Evolutionary conservation across 2,888 invertebrate species (phyloP), one percentile per base, ranked within the genome.

Genomic region (Drosophila anceps): DNA sequence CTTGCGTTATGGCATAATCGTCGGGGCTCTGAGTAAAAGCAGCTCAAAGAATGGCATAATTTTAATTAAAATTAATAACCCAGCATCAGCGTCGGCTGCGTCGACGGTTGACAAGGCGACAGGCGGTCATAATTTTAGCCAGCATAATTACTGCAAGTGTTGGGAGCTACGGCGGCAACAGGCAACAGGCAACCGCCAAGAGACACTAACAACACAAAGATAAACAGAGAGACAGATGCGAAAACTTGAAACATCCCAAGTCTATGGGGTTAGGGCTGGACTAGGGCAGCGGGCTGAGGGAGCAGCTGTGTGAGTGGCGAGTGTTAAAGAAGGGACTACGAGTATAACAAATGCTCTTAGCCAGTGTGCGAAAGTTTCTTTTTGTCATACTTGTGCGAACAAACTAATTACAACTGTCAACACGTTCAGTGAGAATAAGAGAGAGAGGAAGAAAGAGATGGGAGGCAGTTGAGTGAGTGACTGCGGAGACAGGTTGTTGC

Each of bases 11-110:
- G 76, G 69, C 76, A 73, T 73, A 86, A 78, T 82, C 85, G 72
- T 57, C 37, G 50, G 37, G 41, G 50, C 63, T 68, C 53, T 75
- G 48, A 48, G 66, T 57, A 58, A 58, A 58, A 66, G 69, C 55
- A 48, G 63, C 62, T 74, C 88, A 82, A 72, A 72, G 81, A 81
- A 79, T 79, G 87, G 74, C 79, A 86, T 86, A 88, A 81, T 85
- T 90, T 87, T 87, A 90, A 90, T 88, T 90, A 88, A 90, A 90
- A 90, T 88, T 88, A 88, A 88, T 88, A 90, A 84, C 90, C 76
- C 72, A 68, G 65, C 69, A 73, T 62, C 72, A 50, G 64, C 57
- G 67, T 53, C 66, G 51, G 70, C 43, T 24, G 20, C 51, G 62
- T 69, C 41, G 37, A 6, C 37, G 37, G 48, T 43, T 76, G 84